Base-by-base conservation (phyloP, 23 tunicate species). In the Trididemnum nubilum region DNA sequence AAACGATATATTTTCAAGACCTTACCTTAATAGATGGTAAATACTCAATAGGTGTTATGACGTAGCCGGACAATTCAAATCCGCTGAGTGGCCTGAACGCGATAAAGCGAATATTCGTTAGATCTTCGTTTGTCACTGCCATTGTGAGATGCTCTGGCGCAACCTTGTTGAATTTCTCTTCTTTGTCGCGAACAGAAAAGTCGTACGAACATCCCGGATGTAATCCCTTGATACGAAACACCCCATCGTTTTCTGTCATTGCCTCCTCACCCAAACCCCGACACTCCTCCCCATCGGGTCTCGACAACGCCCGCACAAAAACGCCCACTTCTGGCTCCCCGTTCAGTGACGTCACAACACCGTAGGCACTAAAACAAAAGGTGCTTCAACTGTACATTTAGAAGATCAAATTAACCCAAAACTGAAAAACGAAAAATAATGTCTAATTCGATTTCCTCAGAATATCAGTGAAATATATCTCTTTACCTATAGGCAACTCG, bases 401-500 rank as follows among this genome's bases (percentile, higher is more conserved):
- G 9, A 7, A 7, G 12, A 44, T 9, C 15, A 44, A 44, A 44
- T 44, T 44, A 44, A 7, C 15, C 12, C 54, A 44, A 7, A 44
- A 9, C 15, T 7, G 12, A 44, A 44, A 44, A 44, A 44, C 9
- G 9, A 44, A 44, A 7, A 7, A 44, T 44, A 44, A 44, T 44
- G 15, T 15, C n/a, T n/a, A n/a, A n/a, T n/a, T n/a, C n/a, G n/a
- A 44, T 7, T 44, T 44, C 54, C 54, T 44, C 9, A 44, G 12
- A 44, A 44, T 7, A 9, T 44, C 54, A 44, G 9, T 15, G 15
- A n/a, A 7, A 15, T 7, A 44, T 7, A 44, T 15, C 54, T 15
- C 9, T 63, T 72, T 0, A 93, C 98, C 98, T 93, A 86, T 77
- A 93, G 0, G 98, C 93, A 49, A 88, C 87, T 27, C 98, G 64